Percentiles rank a stretch among this genome's conserved stretches.
Evolutionary conservation across 2,888 invertebrate species (phyloP).

Genomic region (Athrips mouffetella): DNA sequence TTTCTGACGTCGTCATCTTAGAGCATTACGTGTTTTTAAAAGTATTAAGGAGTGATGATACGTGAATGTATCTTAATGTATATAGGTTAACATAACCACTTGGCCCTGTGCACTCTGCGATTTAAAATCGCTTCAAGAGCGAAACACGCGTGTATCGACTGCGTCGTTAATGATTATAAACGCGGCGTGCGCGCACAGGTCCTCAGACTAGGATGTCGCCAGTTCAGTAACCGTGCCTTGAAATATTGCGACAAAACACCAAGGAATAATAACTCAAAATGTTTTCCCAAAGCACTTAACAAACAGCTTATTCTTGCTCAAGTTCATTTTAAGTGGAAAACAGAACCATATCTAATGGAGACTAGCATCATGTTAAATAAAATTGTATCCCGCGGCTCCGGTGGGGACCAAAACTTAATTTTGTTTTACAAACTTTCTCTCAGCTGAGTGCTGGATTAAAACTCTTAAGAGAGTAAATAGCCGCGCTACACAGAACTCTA

Average conservation of each 20-base stretch:
- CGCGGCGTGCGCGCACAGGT: no score
- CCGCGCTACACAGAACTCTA: slow-evolving; percentile 12
- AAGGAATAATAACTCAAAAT: neutral
- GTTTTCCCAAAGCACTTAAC: neutral
- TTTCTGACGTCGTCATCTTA: no score
- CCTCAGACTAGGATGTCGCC: no score
- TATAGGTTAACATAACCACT: no score
- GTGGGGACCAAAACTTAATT: slow-evolving; percentile 63
- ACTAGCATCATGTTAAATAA: slow-evolving; percentile 59
- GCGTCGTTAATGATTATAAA: no score
- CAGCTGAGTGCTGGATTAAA: slow-evolving; percentile 54
- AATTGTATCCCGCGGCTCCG: slow-evolving; percentile 62
- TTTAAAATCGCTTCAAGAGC: no score
- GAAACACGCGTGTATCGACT: no score
- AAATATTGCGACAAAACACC: neutral
- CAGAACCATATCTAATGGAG: slow-evolving; percentile 16
- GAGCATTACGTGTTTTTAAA: no score
- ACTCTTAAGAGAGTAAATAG: slow-evolving; percentile 31
- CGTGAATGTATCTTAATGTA: no score
- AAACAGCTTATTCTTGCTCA: slow-evolving; percentile 9
- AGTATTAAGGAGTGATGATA: no score
- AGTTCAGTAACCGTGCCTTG: no score
- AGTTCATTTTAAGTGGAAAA: slow-evolving; percentile 17
- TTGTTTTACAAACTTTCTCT: slow-evolving; percentile 62
- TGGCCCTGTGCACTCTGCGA: no score